phyloP scores from a whole-genome alignment of 2,113 vertebrate species.

The Pterocles burchelli region DNA sequence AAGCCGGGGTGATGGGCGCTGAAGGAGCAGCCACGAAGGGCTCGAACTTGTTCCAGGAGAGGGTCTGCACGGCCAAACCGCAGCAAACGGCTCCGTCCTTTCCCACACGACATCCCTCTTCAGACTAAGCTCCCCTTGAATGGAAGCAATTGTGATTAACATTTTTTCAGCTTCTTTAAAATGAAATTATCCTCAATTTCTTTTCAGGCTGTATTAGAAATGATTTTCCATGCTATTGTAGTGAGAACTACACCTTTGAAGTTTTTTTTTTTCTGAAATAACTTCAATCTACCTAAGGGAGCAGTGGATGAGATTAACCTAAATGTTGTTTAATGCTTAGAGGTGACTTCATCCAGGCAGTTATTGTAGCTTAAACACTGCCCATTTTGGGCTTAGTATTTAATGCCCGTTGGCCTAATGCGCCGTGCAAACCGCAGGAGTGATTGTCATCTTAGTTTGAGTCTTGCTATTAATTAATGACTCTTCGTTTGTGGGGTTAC shows the following conservation, averaged over 20 bases:
- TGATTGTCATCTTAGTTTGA: neutral
- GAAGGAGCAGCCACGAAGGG: neutral
- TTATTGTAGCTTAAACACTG: neutral
- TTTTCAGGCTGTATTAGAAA: neutral
- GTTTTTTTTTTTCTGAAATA: neutral
- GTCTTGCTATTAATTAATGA: neutral
- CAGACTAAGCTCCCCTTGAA: neutral
- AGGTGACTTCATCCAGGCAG: neutral
- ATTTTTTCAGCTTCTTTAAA: neutral
- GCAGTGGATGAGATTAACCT: neutral
- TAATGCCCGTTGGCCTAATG: neutral
- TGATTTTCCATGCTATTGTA: neutral
- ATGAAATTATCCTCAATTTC: neutral
- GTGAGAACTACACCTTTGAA: neutral
- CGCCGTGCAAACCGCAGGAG: neutral
- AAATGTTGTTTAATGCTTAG: neutral
- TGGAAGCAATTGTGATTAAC: neutral
- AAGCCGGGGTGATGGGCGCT: neutral
- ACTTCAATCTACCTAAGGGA: neutral
- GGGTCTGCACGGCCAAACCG: neutral
- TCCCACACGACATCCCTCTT: neutral
- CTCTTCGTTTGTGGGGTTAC: neutral
- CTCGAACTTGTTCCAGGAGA: fast-evolving
- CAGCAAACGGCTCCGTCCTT: fast-evolving
- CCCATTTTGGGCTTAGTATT: neutral